Evolutionary conservation across 2,888 invertebrate genomes (phyloP).

Genomic region (Nephrotoma flavescens): DNA sequence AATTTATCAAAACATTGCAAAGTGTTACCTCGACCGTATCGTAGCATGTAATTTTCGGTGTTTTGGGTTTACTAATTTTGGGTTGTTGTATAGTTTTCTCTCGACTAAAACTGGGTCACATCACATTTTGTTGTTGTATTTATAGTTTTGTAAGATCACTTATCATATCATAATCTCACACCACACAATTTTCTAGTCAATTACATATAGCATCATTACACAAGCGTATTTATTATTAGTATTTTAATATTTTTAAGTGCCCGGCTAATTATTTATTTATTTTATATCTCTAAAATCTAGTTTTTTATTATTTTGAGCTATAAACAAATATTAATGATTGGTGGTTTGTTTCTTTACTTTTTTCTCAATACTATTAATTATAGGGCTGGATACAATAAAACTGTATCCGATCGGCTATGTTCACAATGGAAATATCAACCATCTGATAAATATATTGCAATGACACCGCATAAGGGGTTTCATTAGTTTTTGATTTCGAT

Average conservation of each 20-base stretch:
- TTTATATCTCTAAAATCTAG: neutral
- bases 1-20: neutral
- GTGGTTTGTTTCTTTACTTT: constrained; percentile 8
- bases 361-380: constrained; percentile 8
- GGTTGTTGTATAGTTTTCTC: neutral
- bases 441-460: constrained; percentile 45
- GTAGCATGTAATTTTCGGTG: neutral
- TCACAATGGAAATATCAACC: constrained; percentile 47
- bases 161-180: neutral
- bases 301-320: neutral
- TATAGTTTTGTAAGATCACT: neutral
- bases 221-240: neutral
- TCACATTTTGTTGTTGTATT: neutral
- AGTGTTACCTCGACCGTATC: neutral
- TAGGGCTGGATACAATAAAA: constrained; percentile 45
- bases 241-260: no score
- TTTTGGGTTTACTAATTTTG: neutral
- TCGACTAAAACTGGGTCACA: neutral
- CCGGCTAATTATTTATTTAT: neutral
- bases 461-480: constrained; percentile 18
- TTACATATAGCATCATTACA: neutral
- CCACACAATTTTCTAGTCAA: neutral
- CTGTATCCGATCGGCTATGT: constrained; percentile 40
- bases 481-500: neutral
- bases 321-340: neutral